phyloP scores from a whole-genome alignment of 2,888 invertebrate genomes.

The Nymphalis polychloros region DNA sequence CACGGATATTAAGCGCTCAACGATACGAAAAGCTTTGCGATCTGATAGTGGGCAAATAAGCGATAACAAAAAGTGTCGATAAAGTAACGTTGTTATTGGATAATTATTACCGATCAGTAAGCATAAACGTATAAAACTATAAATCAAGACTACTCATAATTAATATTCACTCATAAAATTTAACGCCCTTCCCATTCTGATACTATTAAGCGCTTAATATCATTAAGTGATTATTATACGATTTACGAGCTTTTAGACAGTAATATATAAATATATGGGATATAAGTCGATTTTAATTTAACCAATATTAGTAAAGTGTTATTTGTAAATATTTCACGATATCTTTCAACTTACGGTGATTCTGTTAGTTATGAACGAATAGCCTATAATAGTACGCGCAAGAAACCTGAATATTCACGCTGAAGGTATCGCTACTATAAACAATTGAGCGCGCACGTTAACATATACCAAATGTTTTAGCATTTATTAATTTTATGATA shows the following conservation, averaged over 20 bases:
- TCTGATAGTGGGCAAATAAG: conserved; percentile 27
- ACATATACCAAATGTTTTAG: conserved; percentile 38
- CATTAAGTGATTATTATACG: too few relatives aligned
- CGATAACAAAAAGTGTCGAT: conserved; percentile 31
- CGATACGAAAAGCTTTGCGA: conserved; percentile 32
- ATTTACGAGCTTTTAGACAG: too few relatives aligned
- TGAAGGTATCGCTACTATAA: conserved; percentile 32
- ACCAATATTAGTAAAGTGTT: too few relatives aligned
- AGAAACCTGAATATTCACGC: conserved; percentile 25
- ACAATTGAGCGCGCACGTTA: conserved; percentile 35
- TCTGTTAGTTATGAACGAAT: conserved; percentile 22
- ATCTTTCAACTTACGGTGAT: too few relatives aligned
- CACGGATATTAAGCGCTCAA: conserved; percentile 30
- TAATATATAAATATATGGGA: too few relatives aligned
- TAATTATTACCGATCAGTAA: conserved; percentile 27
- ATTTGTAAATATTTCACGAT: too few relatives aligned
- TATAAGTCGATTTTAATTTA: too few relatives aligned
- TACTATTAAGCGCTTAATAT: too few relatives aligned
- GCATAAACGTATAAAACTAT: background rate
- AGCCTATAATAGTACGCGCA: conserved; percentile 16
- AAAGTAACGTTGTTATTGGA: conserved; percentile 26
- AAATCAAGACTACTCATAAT: too few relatives aligned
- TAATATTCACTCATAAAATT: too few relatives aligned
- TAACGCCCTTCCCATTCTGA: too few relatives aligned
- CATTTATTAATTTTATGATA: conserved; percentile 39